These are phyloP conservation scores for Eidolon dupreanum DNA, from an alignment of 2,797 vertebrate genomes.

Conservation along the genomic window DNA sequence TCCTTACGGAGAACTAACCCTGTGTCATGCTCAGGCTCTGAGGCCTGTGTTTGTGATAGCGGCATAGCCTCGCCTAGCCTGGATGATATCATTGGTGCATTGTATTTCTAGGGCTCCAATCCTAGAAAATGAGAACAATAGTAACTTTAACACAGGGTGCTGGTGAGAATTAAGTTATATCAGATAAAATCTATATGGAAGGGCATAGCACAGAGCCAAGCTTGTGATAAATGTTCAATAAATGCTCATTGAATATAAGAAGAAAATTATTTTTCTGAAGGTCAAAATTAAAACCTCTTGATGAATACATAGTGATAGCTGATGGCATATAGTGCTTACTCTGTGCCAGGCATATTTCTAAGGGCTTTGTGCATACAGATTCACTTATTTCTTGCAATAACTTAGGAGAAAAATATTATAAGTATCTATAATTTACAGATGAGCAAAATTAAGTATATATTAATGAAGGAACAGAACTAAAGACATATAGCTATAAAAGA, in stretches of 20 bases:
- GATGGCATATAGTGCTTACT: background rate
- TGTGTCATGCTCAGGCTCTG: rapidly evolving
- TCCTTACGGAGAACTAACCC: background rate
- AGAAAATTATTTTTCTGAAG: background rate
- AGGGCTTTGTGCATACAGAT: background rate
- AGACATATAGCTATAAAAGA: background rate
- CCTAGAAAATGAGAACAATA: background rate
- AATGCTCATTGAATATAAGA: background rate
- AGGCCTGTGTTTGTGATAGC: background rate
- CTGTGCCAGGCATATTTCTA: background rate
- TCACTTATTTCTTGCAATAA: background rate
- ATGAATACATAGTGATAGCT: background rate
- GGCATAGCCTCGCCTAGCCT: rapidly evolving
- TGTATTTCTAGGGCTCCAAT: background rate
- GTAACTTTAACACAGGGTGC: background rate
- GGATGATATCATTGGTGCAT: rapidly evolving
- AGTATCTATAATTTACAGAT: background rate
- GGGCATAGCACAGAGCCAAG: background rate
- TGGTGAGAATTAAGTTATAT: background rate
- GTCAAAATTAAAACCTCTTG: background rate
- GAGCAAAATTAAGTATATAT: background rate
- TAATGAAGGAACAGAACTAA: background rate
- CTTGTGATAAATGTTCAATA: background rate
- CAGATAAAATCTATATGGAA: background rate
- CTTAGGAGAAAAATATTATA: background rate